Conservation (phyloP, 2,888 invertebrate genomes). For the Cantharis flavilabris region DNA sequence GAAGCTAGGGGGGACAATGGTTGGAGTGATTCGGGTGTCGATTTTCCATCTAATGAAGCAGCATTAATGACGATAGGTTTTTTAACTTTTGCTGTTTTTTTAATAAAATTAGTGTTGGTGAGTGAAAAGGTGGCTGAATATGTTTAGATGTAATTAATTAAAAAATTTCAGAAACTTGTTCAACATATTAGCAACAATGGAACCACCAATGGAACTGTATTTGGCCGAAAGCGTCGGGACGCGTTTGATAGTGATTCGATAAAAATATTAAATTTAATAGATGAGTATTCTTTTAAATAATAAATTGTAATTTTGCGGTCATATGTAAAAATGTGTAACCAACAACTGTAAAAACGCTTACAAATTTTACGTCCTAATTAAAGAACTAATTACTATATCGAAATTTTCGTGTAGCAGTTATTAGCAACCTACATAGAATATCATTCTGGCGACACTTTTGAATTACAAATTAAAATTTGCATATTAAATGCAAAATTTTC, state of each 20-base stretch:
- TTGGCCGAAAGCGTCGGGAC: constrained; percentile 42
- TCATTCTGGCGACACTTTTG: background rate
- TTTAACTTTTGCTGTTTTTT: constrained; percentile 82
- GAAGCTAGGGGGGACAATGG: constrained; percentile 44
- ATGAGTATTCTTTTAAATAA: constrained; percentile 41
- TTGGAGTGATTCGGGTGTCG: constrained; percentile 59
- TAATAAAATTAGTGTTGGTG: constrained; percentile 82
- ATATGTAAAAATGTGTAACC: background rate
- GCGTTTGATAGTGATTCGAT: constrained; percentile 37
- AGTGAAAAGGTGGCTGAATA: constrained; percentile 40
- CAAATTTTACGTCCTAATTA: background rate
- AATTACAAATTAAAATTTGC: background rate
- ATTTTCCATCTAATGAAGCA: constrained; percentile 80
- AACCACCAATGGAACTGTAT: constrained; percentile 56
- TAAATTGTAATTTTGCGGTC: background rate
- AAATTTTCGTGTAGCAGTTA: background rate
- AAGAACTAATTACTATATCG: background rate
- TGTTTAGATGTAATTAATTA: background rate
- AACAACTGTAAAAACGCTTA: background rate
- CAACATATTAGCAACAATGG: constrained; percentile 67
- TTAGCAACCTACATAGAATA: background rate
- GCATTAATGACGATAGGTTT: constrained; percentile 83
- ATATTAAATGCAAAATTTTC: no score
- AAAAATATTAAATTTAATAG: constrained; percentile 46
- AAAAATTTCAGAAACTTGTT: constrained; percentile 65